These are phyloP conservation scores for Drosophila grimshawi DNA, from an alignment of 1,140 invertebrate species.

Conservation along the genomic window DNA sequence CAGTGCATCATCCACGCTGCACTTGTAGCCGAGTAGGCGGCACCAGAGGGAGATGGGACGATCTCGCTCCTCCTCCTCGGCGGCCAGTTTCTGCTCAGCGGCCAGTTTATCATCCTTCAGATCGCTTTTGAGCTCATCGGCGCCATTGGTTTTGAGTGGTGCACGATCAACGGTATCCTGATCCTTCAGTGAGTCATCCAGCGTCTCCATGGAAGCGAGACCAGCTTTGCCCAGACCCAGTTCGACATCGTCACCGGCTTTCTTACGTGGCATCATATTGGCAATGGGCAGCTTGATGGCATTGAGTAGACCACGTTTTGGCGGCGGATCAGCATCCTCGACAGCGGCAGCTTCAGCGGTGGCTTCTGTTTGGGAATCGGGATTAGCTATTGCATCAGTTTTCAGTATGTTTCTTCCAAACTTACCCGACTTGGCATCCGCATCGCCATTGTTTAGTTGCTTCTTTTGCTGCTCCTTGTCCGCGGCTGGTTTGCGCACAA, in stretches of 20 bases:
- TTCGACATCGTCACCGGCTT: constrained; percentile 84
- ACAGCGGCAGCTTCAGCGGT: constrained; percentile 85
- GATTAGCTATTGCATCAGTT: not conserved
- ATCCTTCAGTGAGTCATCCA: constrained; percentile 87
- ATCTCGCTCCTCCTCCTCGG: constrained; percentile 77
- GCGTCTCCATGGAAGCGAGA: constrained; percentile 91
- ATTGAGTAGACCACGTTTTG: constrained; percentile 86
- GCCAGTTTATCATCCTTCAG: constrained; percentile 82
- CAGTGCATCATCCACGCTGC: constrained; percentile 85
- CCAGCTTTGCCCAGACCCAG: constrained; percentile 87
- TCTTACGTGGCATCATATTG: constrained; percentile 87
- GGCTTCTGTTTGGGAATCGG: constrained; percentile 54
- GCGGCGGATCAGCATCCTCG: constrained; percentile 63
- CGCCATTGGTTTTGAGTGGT: constrained; percentile 85
- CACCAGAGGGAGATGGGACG: constrained; percentile 63
- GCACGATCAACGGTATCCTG: constrained; percentile 80
- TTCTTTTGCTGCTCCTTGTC: constrained; percentile 74
- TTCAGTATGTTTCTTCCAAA: not conserved
- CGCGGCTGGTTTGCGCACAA: constrained; percentile 71
- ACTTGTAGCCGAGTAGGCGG: constrained; percentile 76
- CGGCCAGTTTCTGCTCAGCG: constrained; percentile 64
- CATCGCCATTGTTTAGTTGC: constrained; percentile 67
- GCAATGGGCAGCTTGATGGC: constrained; percentile 88
- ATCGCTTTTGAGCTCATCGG: constrained; percentile 87
- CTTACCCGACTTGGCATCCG: constrained; percentile 80